Evolutionary conservation across 2,113 vertebrate genomes (phyloP).

Genomic region (Ochotona princeps): DNA sequence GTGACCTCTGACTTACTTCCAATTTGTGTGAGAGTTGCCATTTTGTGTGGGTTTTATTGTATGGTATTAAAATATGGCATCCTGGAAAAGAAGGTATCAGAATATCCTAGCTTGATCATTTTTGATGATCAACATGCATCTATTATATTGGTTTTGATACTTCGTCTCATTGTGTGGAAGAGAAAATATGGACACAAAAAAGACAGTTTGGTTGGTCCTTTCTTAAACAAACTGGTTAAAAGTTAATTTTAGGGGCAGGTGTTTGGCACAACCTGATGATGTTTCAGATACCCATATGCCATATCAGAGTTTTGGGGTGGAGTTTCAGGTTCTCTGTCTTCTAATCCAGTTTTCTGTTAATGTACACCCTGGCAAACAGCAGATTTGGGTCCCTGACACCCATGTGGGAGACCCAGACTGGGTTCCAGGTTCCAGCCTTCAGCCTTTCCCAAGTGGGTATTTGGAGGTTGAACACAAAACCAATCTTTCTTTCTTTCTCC

Average conservation of each 20-base stretch:
- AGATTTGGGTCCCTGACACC: too few species aligned
- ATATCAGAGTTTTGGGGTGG: too few species aligned
- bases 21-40: neutral
- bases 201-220: neutral
- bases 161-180: neutral
- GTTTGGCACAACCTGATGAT: too few species aligned
- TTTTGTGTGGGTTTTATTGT: neutral
- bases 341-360: too few species aligned
- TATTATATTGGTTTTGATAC: neutral
- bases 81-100: constrained; percentile 1
- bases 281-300: too few species aligned
- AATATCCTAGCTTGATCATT: neutral
- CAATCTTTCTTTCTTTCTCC: too few species aligned
- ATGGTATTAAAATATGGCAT: neutral
- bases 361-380: too few species aligned
- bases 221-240: constrained; percentile 15
- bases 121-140: constrained; percentile 1
- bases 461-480: too few species aligned
- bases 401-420: too few species aligned
- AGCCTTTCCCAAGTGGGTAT: too few species aligned
- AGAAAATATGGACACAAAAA: neutral
- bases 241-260: neutral
- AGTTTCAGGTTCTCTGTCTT: too few species aligned
- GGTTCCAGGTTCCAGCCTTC: too few species aligned
- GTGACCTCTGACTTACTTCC: neutral